These are phyloP conservation scores for Oligia strigilis DNA, from an alignment of 2,888 invertebrate species.

Conservation along the genomic window DNA sequence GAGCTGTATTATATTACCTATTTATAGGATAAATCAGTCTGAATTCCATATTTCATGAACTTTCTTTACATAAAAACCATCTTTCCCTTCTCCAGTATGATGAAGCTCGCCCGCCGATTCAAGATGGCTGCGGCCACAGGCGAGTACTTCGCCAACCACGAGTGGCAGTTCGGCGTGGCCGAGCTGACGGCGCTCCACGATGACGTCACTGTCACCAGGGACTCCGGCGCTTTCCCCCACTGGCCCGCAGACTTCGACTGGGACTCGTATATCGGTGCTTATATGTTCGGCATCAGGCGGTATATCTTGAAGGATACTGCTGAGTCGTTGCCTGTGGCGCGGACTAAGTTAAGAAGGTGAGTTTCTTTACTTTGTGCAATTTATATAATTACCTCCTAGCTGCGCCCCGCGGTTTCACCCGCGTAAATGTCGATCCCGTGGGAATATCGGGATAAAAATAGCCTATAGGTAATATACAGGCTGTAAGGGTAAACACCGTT, in stretches of 20 bases:
- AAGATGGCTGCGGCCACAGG: constrained; percentile 94
- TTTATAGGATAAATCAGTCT: no score
- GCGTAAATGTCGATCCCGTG: no score
- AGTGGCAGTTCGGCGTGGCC: constrained; percentile 94
- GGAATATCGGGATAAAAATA: no score
- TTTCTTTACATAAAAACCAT: no score
- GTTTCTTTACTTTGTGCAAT: constrained; percentile 27
- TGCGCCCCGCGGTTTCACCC: no score
- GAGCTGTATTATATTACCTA: no score
- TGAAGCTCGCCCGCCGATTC: constrained; percentile 95
- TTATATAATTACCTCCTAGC: no score
- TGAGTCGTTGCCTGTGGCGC: constrained; percentile 92
- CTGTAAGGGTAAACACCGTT: no score
- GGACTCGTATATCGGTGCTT: constrained; percentile 94
- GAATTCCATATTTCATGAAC: no score
- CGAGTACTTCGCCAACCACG: constrained; percentile 95
- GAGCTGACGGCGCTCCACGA: constrained; percentile 91
- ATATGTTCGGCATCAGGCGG: constrained; percentile 95
- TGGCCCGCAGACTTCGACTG: constrained; percentile 92
- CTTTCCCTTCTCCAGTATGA: constrained; percentile 91
- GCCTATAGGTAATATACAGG: no score
- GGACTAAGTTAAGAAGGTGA: constrained; percentile 92
- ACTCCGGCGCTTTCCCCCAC: constrained; percentile 91
- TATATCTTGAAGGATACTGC: constrained; percentile 95
- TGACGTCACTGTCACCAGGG: constrained; percentile 88